Evolutionary conservation across 2,113 vertebrate genomes (phyloP).

Genomic region (Dasyprocta punctata): DNA sequence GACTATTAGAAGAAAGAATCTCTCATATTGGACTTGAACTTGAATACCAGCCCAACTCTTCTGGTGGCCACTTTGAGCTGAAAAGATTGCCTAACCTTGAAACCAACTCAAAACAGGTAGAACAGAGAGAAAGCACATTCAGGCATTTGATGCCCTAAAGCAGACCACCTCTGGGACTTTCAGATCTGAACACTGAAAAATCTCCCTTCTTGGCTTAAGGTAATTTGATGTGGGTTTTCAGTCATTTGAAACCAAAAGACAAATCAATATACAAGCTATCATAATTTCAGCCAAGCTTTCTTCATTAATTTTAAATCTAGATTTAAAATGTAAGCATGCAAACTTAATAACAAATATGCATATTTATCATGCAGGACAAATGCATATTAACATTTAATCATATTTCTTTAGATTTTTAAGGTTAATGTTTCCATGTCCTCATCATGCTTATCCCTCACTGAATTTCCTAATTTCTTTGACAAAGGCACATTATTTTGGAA

Average conservation of each 20-base stretch:
- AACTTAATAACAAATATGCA: not conserved
- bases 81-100: not conserved
- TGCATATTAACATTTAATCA: not conserved
- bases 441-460: not conserved
- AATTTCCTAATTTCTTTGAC: not conserved
- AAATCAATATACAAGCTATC: not conserved
- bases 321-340: not conserved
- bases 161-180: not conserved
- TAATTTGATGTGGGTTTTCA: too few species aligned
- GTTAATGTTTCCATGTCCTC: not conserved
- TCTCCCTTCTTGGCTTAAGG: not conserved
- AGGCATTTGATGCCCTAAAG: not conserved
- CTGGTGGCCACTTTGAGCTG: not conserved
- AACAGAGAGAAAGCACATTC: not conserved
- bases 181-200: not conserved
- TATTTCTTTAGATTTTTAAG: not conserved
- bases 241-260: not conserved
- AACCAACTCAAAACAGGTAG: not conserved
- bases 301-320: not conserved
- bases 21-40: too few species aligned
- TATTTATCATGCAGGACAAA: not conserved
- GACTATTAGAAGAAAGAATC: not conserved
- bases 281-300: not conserved
- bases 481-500: not conserved
- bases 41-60: not conserved